Base-by-base conservation (phyloP, 2,888 invertebrate genomes). In the Trissolcus japonicus region DNA sequence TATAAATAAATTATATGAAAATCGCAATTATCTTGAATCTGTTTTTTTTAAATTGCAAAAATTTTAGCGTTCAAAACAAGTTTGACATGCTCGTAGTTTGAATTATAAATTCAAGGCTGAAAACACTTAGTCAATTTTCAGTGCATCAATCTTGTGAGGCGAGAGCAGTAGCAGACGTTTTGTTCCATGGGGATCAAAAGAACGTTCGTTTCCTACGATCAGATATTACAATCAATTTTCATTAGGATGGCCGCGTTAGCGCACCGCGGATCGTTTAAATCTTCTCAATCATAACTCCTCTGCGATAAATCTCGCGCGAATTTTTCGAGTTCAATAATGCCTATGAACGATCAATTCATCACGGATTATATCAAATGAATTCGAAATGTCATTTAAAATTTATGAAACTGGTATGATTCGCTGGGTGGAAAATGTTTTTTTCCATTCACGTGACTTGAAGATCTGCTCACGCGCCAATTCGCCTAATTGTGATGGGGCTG, bases 221-320 rank as follows among this genome's bases (percentile, higher is more conserved):
- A 55, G 68, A 61, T 68, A 68, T 21, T 51, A 68, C 61, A 61
- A 68, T 68, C 55, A 60, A 68, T 68, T 68, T 68, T 68, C 61
- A 61, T 55, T 54, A 61, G 43, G 35, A 17, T 19, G 4, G 41
- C 13, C 67, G 19, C 67, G 19, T 6, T 29, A 29, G 40, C 56
- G n/a, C 40, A n/a, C 41, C 57, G 16, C 7, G 43, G 43, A 59
- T 57, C 57, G 67, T 59, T 21, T 59, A 46, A 60, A 60, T 17
- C 56, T 35, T 17, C 35, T 69, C 55, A 62, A 69, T 61, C 62
- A 62, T 51, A 56, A 41, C 41, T 48, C 21, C 43, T 6, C 25
- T 25, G 53, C 57, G 46, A 57, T 63, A 72, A 72, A 72, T 72
- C 63, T 57, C 35, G 25, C 14, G 29, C 0, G 6, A 1, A 35